These are phyloP conservation scores for Nymphalis urticae DNA, from an alignment of 2,888 invertebrate species.

Conservation along the genomic window DNA sequence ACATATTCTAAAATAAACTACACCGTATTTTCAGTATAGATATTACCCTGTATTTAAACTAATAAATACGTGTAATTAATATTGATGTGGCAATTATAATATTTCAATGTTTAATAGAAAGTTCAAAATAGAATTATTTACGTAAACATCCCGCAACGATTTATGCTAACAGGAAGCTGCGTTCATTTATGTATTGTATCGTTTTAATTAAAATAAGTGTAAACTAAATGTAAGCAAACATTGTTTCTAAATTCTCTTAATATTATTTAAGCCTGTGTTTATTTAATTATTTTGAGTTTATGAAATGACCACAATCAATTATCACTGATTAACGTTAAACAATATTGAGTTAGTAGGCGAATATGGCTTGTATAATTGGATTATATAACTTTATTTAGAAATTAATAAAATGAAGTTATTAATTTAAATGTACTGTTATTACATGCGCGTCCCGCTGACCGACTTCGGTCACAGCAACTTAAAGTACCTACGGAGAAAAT, in stretches of 20 bases:
- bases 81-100: conserved; percentile 30
- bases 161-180: conserved; percentile 25
- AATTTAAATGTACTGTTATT: too few species aligned
- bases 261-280: not conserved
- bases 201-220: conserved; percentile 26
- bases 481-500: too few species aligned
- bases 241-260: conserved; percentile 13
- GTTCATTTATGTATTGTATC: conserved; percentile 26
- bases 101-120: conserved; percentile 29
- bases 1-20: not conserved
- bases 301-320: not conserved
- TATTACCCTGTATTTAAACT: conserved; percentile 15
- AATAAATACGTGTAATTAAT: conserved; percentile 29
- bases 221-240: conserved; percentile 11
- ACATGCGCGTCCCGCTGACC: too few species aligned
- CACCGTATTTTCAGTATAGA: not conserved
- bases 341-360: too few species aligned
- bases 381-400: too few species aligned
- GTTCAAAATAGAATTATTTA: conserved; percentile 29
- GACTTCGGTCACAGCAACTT: too few species aligned
- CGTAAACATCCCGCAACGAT: conserved; percentile 29
- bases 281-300: not conserved
- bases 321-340: not conserved
- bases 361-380: too few species aligned
- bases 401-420: too few species aligned